Conservation (phyloP, 2,797 vertebrate species). For the Melanotaenia maccullochi region DNA sequence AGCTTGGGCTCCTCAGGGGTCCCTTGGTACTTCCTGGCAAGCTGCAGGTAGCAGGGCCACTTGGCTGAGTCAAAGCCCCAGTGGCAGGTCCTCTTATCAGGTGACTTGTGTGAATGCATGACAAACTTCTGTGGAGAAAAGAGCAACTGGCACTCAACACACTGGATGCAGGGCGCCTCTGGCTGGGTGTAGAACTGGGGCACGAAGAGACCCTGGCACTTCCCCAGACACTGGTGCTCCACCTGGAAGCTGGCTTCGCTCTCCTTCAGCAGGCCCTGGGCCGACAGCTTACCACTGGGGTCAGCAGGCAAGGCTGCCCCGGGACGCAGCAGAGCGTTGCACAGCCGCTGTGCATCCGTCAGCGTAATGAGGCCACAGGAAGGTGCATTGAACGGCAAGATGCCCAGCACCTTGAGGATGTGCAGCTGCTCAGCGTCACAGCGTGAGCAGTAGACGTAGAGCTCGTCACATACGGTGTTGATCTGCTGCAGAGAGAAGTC, state of each 20-base stretch:
- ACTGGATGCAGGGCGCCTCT: slow-evolving; percentile 94
- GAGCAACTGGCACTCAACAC: slow-evolving; percentile 94
- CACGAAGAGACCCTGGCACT: slow-evolving; percentile 96
- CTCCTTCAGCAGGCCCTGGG: slow-evolving; percentile 90
- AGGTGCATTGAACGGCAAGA: slow-evolving; percentile 96
- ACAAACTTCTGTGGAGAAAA: slow-evolving; percentile 98
- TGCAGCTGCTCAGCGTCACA: slow-evolving; percentile 96
- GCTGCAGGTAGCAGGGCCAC: slow-evolving; percentile 97
- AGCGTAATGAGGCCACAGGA: slow-evolving; percentile 97
- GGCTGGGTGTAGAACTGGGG: slow-evolving; percentile 94
- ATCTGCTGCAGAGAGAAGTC: slow-evolving; percentile 98
- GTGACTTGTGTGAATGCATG: slow-evolving; percentile 97
- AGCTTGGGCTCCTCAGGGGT: slow-evolving; percentile 88
- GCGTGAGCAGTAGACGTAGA: slow-evolving; percentile 97
- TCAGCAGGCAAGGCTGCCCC: slow-evolving; percentile 86
- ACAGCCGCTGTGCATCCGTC: slow-evolving; percentile 97
- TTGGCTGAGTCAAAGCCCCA: slow-evolving; percentile 99
- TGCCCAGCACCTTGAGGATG: slow-evolving; percentile 97
- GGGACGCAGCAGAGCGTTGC: slow-evolving; percentile 93
- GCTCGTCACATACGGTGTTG: slow-evolving; percentile 95
- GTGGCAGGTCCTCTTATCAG: slow-evolving; percentile 98
- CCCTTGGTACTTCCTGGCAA: slow-evolving; percentile 92
- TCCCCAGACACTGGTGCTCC: slow-evolving; percentile 96
- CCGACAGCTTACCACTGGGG: slow-evolving; percentile 84
- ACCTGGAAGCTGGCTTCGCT: slow-evolving; percentile 95